These are phyloP conservation scores for Pristis pectinata DNA, from an alignment of 2,797 vertebrate genomes.

Conservation along the genomic window DNA sequence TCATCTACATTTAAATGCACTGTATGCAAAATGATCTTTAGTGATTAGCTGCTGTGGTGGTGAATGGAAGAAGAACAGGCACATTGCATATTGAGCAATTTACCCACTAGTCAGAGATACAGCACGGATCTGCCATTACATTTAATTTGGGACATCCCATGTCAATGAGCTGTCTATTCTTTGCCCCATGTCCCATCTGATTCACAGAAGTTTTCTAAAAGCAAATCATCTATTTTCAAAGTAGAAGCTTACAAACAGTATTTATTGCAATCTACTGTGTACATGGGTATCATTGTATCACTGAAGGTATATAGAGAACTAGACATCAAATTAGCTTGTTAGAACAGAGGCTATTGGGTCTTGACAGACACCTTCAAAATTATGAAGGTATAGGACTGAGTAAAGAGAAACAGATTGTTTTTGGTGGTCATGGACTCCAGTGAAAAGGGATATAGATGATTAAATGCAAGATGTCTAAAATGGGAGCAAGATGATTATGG, in stretches of 20 bases:
- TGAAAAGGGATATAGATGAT: not conserved
- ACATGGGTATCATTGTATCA: not conserved
- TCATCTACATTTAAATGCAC: not conserved
- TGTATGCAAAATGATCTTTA: not conserved
- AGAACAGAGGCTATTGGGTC: not conserved
- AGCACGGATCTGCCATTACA: not conserved
- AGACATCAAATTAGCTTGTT: not conserved
- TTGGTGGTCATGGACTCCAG: not conserved
- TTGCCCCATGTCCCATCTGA: not conserved
- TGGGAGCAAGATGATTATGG: not conserved
- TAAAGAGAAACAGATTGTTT: not conserved
- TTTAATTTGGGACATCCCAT: not conserved
- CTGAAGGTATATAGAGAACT: not conserved
- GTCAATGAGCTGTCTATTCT: constrained; percentile 24
- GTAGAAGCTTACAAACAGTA: not conserved
- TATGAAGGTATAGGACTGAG: not conserved
- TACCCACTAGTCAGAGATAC: not conserved
- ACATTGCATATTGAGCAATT: not conserved
- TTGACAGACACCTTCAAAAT: not conserved
- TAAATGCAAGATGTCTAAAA: not conserved
- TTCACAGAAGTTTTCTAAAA: not conserved
- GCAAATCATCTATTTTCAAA: not conserved
- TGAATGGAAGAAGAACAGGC: not conserved
- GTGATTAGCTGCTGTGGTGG: not conserved
- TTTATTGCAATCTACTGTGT: not conserved